phyloP scores from a whole-genome alignment of 2,888 invertebrate species.

The Deilephila porcellus region DNA sequence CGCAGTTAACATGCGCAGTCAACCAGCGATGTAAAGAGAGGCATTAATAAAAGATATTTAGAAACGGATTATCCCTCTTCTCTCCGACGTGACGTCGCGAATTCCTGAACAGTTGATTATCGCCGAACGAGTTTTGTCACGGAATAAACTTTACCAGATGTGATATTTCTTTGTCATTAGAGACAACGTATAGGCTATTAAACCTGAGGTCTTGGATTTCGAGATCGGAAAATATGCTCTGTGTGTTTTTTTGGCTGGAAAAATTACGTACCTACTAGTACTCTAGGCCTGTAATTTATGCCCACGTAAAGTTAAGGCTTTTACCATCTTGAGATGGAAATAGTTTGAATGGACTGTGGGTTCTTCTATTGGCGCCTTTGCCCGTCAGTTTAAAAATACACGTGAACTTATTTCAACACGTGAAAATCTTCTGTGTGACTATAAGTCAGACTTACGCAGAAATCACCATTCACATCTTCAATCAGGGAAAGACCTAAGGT shows the following conservation, averaged over 20 bases:
- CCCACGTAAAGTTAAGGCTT: not conserved
- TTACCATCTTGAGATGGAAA: too few relatives aligned
- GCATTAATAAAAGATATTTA: conserved; percentile 63
- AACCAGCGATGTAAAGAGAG: conserved; percentile 36
- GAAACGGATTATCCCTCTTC: conserved; percentile 58
- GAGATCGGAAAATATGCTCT: not conserved
- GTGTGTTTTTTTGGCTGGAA: not conserved
- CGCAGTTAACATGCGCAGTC: conserved; percentile 7
- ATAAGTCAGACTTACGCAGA: too few relatives aligned
- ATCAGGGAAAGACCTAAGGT: too few relatives aligned
- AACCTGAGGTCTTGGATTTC: too few relatives aligned
- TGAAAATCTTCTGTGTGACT: too few relatives aligned
- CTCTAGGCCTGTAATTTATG: not conserved
- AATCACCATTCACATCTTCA: too few relatives aligned
- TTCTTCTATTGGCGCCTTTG: too few relatives aligned
- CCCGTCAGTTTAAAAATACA: too few relatives aligned
- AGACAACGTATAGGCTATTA: not conserved
- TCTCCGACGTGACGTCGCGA: conserved; percentile 58
- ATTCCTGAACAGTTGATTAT: conserved; percentile 71
- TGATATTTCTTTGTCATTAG: conserved; percentile 3
- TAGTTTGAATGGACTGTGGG: too few relatives aligned
- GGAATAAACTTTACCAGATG: conserved; percentile 39
- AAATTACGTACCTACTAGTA: not conserved
- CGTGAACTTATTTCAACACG: too few relatives aligned
- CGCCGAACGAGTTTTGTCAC: conserved; percentile 62